A percentile compares a stretch with the other conserved stretches of the same genome.
Evolutionary conservation across 2,113 vertebrate genomes (phyloP).

Genomic region (Pedionomus torquatus): DNA sequence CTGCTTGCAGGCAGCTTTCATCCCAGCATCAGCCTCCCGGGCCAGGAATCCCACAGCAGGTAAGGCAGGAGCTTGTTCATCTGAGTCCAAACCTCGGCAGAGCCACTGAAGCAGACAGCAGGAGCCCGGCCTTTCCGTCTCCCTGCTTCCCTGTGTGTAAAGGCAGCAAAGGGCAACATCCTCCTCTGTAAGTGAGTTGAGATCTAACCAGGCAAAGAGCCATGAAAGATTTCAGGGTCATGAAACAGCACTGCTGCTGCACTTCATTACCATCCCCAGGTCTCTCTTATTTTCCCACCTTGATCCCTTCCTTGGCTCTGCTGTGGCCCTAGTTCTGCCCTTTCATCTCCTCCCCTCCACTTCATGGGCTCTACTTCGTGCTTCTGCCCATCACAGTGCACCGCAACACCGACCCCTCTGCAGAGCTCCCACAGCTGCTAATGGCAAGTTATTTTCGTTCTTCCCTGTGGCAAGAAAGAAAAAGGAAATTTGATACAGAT

Average conservation of each 20-base stretch:
- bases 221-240: neutral
- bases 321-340: neutral
- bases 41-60: neutral
- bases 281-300: neutral
- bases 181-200: neutral
- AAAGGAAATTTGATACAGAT: neutral
- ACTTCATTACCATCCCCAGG: neutral
- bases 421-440: neutral
- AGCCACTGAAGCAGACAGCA: neutral
- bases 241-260: neutral
- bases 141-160: accelerated
- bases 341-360: neutral
- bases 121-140: neutral
- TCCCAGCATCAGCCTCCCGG: neutral
- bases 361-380: neutral
- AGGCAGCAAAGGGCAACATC: neutral
- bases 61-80: neutral
- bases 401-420: accelerated
- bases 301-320: neutral
- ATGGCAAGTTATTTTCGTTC: neutral
- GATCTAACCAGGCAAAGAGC: neutral
- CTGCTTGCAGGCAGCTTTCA: neutral
- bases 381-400: neutral
- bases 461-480: neutral
- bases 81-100: neutral